A percentile compares a stretch with the other conserved stretches of the same genome.
These are phyloP conservation scores for Pseudococcus longispinus DNA, from an alignment of 2,888 invertebrate genomes.

Conservation along the genomic window DNA sequence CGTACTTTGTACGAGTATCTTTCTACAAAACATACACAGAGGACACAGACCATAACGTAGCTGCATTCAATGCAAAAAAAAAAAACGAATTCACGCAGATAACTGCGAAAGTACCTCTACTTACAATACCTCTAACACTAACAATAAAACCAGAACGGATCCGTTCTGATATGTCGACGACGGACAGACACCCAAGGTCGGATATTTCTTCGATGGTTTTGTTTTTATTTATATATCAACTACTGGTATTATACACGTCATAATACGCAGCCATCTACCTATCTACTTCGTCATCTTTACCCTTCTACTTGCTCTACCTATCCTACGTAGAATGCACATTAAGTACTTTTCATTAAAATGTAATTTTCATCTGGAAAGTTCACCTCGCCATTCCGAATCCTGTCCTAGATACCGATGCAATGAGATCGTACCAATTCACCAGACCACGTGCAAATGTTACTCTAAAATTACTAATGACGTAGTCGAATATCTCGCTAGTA, in stretches of 20 bases:
- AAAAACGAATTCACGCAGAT: conserved; percentile 10
- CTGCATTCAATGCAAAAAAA: background rate
- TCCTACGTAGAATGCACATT: background rate
- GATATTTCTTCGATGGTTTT: background rate
- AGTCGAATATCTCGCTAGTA: background rate
- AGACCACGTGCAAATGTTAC: background rate
- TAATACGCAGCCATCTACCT: background rate
- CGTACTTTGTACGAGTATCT: background rate
- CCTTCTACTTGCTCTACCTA: no score
- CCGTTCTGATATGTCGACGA: conserved; percentile 2
- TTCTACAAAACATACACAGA: background rate
- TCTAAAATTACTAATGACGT: conserved; percentile 11
- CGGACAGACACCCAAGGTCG: conserved; percentile 33
- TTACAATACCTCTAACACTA: background rate
- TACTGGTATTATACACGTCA: background rate
- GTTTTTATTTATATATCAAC: background rate
- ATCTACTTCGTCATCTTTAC: background rate
- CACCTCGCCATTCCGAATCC: background rate
- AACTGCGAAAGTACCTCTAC: background rate
- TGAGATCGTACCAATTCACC: background rate
- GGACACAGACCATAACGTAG: background rate
- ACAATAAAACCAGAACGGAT: conserved; percentile 28
- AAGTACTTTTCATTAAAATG: background rate
- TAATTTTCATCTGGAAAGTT: conserved; percentile 6
- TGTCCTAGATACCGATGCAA: conserved; percentile 4